These are phyloP conservation scores for Hucho hucho DNA, from an alignment of 2,113 vertebrate species.

Conservation along the genomic window DNA sequence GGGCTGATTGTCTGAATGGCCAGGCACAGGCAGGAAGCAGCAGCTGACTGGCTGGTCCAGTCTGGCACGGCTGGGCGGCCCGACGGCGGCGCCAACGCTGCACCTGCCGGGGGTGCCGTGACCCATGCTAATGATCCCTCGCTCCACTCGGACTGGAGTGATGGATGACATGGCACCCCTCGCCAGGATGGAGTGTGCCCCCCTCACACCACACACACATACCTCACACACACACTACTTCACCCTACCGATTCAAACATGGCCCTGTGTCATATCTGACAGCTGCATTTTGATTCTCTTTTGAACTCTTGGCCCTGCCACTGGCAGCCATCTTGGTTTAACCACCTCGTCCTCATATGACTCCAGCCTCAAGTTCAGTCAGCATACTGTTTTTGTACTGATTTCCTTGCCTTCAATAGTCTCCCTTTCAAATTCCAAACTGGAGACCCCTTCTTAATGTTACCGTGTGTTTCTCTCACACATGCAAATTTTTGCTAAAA, in stretches of 20 bases:
- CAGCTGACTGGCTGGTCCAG: not conserved
- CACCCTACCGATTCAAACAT: constrained; percentile 15
- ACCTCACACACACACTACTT: constrained; percentile 16
- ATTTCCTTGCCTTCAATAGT: too few relatives aligned
- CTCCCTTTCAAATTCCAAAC: not conserved
- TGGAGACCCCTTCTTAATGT: not conserved
- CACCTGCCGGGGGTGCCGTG: constrained; percentile 18
- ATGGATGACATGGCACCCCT: constrained; percentile 45
- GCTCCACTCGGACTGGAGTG: constrained; percentile 39
- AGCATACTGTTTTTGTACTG: too few relatives aligned
- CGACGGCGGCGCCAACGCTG: constrained; percentile 22
- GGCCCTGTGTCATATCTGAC: not conserved
- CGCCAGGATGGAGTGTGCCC: constrained; percentile 18
- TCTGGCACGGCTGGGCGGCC: not conserved
- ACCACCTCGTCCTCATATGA: not conserved
- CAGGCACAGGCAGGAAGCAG: not conserved
- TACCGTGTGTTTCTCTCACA: not conserved
- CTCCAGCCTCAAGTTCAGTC: not conserved
- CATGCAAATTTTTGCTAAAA: not conserved
- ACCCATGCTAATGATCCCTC: constrained; percentile 32
- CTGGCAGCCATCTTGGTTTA: not conserved
- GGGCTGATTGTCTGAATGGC: not conserved
- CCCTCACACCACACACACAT: not conserved
- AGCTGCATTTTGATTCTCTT: not conserved
- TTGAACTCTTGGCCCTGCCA: not conserved